phyloP scores from a whole-genome alignment of 1,140 invertebrate genomes.

The Drosophila kohkoa region DNA sequence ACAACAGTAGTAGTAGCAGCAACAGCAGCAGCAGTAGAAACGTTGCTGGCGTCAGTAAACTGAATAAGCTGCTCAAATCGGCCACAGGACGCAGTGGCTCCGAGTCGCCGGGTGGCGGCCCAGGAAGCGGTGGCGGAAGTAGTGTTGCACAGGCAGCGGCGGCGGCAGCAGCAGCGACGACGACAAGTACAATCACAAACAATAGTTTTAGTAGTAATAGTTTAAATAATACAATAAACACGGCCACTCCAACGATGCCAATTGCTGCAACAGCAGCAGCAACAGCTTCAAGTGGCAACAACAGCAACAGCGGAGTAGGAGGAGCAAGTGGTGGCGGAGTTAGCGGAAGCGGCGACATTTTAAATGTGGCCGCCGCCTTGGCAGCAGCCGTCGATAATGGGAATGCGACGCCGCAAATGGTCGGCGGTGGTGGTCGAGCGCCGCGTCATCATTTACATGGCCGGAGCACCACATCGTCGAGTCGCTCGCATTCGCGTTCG shows the following conservation, averaged over 20 bases:
- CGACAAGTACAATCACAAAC: constrained; percentile 84
- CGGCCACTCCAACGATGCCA: constrained; percentile 77
- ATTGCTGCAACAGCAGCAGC: constrained; percentile 54
- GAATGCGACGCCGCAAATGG: constrained; percentile 17
- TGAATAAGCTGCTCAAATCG: constrained; percentile 84
- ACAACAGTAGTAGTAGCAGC: constrained; percentile 48
- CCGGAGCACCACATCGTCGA: constrained; percentile 85
- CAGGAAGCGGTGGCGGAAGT: constrained; percentile 37
- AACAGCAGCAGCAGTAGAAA: constrained; percentile 66
- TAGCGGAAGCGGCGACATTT: constrained; percentile 59
- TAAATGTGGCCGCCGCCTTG: constrained; percentile 85
- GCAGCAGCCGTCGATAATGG: constrained; percentile 84
- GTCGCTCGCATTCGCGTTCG: constrained; percentile 86
- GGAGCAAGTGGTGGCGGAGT: neutral
- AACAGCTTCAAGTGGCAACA: constrained; percentile 33
- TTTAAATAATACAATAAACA: constrained; percentile 83
- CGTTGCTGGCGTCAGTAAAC: constrained; percentile 82
- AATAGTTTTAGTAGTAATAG: constrained; percentile 84
- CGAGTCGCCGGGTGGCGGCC: constrained; percentile 57
- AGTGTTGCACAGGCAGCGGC: constrained; percentile 11
- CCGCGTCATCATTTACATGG: constrained; percentile 74
- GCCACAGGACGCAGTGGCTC: constrained; percentile 68
- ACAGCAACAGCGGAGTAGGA: constrained; percentile 28
- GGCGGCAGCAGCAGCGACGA: constrained; percentile 61
- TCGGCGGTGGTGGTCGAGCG: constrained; percentile 7